These are phyloP conservation scores for Cyrtonyx montezumae DNA, from an alignment of 2,113 vertebrate species.

Conservation along the genomic window DNA sequence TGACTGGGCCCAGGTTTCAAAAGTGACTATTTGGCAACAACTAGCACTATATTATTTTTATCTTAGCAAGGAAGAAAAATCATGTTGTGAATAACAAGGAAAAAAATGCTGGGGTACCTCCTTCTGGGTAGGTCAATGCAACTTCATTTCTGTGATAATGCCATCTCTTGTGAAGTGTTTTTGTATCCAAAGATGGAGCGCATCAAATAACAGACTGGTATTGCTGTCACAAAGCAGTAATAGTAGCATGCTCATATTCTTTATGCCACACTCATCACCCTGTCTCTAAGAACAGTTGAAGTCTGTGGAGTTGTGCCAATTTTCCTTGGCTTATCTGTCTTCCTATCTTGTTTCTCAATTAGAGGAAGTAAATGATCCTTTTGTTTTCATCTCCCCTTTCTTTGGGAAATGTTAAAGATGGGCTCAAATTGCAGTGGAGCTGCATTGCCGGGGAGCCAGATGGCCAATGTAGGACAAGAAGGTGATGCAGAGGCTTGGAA, in stretches of 20 bases:
- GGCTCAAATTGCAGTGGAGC: not conserved
- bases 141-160: not conserved
- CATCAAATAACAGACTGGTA: not conserved
- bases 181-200: not conserved
- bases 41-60: constrained; percentile 23
- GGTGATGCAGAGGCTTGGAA: not conserved
- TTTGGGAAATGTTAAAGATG: constrained; percentile 53
- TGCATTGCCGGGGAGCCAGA: not conserved
- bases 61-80: not conserved
- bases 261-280: not conserved
- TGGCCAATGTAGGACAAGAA: not conserved
- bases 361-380: constrained; percentile 24
- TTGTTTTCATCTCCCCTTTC: constrained; percentile 36
- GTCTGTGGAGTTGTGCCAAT: not conserved
- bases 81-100: not conserved
- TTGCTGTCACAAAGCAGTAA: not conserved
- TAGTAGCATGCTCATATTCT: not conserved
- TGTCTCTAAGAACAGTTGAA: constrained; percentile 28
- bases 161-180: not conserved
- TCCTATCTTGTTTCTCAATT: constrained; percentile 42
- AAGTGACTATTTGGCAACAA: constrained; percentile 36
- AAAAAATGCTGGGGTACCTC: not conserved
- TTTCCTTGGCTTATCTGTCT: constrained; percentile 67
- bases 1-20: constrained; percentile 42
- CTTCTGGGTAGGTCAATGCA: not conserved